These are phyloP conservation scores for Merodon equestris DNA, from an alignment of 2,888 invertebrate species.

Conservation along the genomic window DNA sequence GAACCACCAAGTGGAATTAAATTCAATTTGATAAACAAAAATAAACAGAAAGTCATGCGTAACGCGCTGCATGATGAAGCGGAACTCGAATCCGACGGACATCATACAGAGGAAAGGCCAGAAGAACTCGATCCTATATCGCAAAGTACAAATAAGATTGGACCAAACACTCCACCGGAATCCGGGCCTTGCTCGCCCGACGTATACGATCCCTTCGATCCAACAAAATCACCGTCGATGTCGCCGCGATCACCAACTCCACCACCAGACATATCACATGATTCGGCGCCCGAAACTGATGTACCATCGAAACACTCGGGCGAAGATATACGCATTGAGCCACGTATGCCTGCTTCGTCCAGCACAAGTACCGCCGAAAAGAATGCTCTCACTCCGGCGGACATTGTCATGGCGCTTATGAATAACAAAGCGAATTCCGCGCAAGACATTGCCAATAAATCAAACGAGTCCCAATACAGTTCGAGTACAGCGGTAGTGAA, in stretches of 20 bases:
- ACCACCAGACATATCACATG: constrained; percentile 61
- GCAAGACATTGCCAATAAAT: constrained; percentile 73
- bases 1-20: constrained; percentile 82
- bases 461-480: constrained; percentile 74
- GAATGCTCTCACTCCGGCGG: constrained; percentile 80
- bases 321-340: constrained; percentile 58
- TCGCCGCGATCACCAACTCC: constrained; percentile 77
- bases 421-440: constrained; percentile 75
- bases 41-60: constrained; percentile 80
- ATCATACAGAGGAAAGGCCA: constrained; percentile 32
- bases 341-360: constrained; percentile 37
- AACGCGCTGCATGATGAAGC: constrained; percentile 82
- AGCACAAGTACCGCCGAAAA: constrained; percentile 43
- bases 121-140: constrained; percentile 64
- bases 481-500: constrained; percentile 69
- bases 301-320: constrained; percentile 63
- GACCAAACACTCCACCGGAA: constrained; percentile 86
- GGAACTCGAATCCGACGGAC: constrained; percentile 51
- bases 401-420: constrained; percentile 82
- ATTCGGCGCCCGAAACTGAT: constrained; percentile 43
- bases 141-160: constrained; percentile 80
- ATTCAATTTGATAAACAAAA: constrained; percentile 81
- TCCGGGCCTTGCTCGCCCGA: constrained; percentile 87
- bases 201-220: constrained; percentile 95
- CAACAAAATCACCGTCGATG: constrained; percentile 85